These are phyloP conservation scores for Morpho achilles DNA, from an alignment of 2,888 invertebrate species.

Conservation along the genomic window DNA sequence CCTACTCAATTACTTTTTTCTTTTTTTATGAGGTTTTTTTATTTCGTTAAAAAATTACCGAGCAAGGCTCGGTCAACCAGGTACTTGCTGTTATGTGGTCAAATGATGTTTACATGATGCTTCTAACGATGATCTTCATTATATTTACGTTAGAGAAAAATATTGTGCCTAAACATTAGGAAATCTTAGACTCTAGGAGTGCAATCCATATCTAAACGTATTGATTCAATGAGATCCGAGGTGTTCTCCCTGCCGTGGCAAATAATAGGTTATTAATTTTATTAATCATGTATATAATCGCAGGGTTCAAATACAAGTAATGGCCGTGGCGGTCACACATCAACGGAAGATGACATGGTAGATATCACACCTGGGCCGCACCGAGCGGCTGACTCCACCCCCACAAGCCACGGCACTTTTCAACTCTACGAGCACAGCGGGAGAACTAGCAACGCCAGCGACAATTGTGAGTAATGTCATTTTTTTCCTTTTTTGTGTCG, in stretches of 20 bases:
- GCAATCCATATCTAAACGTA: not conserved
- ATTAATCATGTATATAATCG: not conserved
- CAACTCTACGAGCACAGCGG: conserved; percentile 62
- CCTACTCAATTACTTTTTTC: too few relatives aligned
- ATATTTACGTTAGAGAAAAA: too few relatives aligned
- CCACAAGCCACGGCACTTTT: conserved; percentile 69
- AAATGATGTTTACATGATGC: too few relatives aligned
- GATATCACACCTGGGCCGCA: conserved; percentile 58
- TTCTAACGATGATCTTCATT: too few relatives aligned
- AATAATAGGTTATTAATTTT: not conserved
- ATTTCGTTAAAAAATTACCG: too few relatives aligned
- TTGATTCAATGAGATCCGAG: not conserved
- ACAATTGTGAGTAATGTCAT: conserved; percentile 46
- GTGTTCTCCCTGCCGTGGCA: not conserved
- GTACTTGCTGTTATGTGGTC: too few relatives aligned
- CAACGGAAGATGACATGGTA: conserved; percentile 60
- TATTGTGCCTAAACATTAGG: too few relatives aligned
- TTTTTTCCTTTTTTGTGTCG: too few relatives aligned
- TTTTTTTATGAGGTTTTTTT: too few relatives aligned
- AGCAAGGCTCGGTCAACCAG: too few relatives aligned
- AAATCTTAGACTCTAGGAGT: too few relatives aligned
- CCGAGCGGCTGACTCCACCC: conserved; percentile 50
- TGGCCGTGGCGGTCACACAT: conserved; percentile 44
- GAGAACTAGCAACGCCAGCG: conserved; percentile 48
- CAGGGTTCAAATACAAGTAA: conserved; percentile 46